Conservation (phyloP, 1,140 invertebrate species). For the Polypedilum pembai region DNA sequence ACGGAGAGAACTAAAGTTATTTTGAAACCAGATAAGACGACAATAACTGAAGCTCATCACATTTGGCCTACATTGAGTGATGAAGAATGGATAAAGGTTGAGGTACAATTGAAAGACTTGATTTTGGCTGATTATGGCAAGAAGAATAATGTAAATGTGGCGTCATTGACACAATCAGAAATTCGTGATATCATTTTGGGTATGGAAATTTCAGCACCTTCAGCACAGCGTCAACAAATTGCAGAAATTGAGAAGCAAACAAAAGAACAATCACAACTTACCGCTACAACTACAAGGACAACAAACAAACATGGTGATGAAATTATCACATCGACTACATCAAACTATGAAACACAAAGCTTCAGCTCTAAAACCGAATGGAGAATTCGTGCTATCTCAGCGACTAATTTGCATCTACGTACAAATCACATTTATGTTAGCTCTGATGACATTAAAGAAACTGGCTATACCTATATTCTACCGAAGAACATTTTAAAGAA, state of each 20-base stretch:
- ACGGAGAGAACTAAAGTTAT: slow-evolving; percentile 98
- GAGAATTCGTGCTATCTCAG: slow-evolving; percentile 95
- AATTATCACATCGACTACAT: slow-evolving; percentile 97
- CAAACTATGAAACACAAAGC: slow-evolving; percentile 96
- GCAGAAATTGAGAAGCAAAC: slow-evolving; percentile 99
- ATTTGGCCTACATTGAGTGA: slow-evolving; percentile 97
- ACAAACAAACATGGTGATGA: slow-evolving; percentile 99
- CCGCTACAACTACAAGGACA: slow-evolving; percentile 94
- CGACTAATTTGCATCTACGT: slow-evolving; percentile 94
- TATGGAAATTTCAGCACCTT: slow-evolving; percentile 99
- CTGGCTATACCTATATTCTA: slow-evolving; percentile 96
- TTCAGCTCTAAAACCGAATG: slow-evolving; percentile 98
- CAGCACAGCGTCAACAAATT: slow-evolving; percentile 96
- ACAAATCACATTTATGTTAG: slow-evolving; percentile 99
- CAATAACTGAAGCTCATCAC: slow-evolving; percentile 97
- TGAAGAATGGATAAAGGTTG: slow-evolving; percentile 99
- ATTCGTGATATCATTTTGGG: slow-evolving; percentile 98
- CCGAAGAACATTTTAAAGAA: slow-evolving; percentile 99
- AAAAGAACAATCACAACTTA: slow-evolving; percentile 97
- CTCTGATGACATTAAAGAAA: slow-evolving; percentile 98
- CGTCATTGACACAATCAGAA: slow-evolving; percentile 96
- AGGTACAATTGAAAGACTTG: slow-evolving; percentile 96
- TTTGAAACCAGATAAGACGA: slow-evolving; percentile 97
- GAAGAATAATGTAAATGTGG: slow-evolving; percentile 99
- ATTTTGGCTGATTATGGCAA: slow-evolving; percentile 99